A percentile compares a stretch with the other conserved stretches of the same genome.
phyloP scores from a whole-genome alignment of 2,113 vertebrate genomes.

The Coregonus clupeaformis region DNA sequence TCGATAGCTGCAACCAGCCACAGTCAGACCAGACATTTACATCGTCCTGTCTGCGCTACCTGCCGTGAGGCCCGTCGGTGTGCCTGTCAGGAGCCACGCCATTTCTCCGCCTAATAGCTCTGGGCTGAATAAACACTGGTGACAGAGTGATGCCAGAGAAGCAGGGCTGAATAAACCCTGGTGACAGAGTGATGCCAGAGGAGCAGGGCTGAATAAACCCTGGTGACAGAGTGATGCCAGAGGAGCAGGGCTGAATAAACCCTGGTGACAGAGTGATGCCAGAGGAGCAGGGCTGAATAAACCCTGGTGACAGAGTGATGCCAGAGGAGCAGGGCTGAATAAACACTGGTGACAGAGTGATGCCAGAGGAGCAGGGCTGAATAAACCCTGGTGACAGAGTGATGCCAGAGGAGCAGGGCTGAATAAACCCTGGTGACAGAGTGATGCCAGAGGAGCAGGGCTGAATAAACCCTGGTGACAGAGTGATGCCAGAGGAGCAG shows the following conservation, averaged over 20 bases:
- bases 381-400: slow-evolving; percentile 32
- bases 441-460: not conserved
- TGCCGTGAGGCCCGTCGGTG: slow-evolving; percentile 34
- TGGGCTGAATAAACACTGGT: slow-evolving; percentile 57
- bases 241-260: slow-evolving; percentile 55
- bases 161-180: slow-evolving; percentile 41
- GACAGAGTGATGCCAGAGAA: no score
- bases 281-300: slow-evolving; percentile 55
- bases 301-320: no score
- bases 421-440: slow-evolving; percentile 46
- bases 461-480: slow-evolving; percentile 52
- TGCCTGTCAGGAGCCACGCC: slow-evolving; percentile 44
- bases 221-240: no score
- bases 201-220: slow-evolving; percentile 55
- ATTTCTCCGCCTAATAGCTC: slow-evolving; percentile 61
- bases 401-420: slow-evolving; percentile 20
- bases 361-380: slow-evolving; percentile 40
- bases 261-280: no score
- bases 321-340: slow-evolving; percentile 54
- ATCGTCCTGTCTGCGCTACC: slow-evolving; percentile 34
- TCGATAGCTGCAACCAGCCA: slow-evolving; percentile 26
- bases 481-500: not conserved
- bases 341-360: no score
- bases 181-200: no score
- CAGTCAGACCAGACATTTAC: slow-evolving; percentile 31